A percentile compares a stretch with the other conserved stretches of the same genome.
Conservation (phyloP, 2,888 invertebrate genomes). For the Polyommatus iphigenia region DNA sequence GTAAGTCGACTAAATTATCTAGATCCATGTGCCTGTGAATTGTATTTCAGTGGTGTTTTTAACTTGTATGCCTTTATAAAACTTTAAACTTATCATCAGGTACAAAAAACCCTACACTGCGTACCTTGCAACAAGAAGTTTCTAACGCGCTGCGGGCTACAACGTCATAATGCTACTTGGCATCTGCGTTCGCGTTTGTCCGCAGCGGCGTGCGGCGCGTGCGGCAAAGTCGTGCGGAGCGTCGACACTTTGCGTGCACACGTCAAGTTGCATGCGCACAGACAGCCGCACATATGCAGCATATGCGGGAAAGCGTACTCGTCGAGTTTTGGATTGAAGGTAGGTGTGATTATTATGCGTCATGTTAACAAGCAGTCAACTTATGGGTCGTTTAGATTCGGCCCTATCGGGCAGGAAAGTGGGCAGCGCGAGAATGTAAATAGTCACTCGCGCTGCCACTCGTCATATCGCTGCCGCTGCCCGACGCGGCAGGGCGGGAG, state of each 20-base stretch:
- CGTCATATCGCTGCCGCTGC: too few species aligned
- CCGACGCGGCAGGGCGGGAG: too few species aligned
- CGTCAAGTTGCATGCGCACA: conserved; percentile 54
- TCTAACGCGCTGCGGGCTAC: conserved; percentile 61
- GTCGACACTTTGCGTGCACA: conserved; percentile 60
- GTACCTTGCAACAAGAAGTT: conserved; percentile 63
- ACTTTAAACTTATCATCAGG: conserved; percentile 21
- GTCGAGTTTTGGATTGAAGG: conserved; percentile 56
- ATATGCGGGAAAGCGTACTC: conserved; percentile 66
- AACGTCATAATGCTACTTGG: conserved; percentile 59
- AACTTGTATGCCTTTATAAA: too few species aligned
- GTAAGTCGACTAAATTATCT: too few species aligned
- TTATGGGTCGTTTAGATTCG: too few species aligned
- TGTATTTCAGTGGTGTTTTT: too few species aligned
- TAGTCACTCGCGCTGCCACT: too few species aligned
- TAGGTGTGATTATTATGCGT: conserved; percentile 35
- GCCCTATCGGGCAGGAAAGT: too few species aligned
- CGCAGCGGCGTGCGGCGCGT: conserved; percentile 57
- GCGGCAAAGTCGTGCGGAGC: conserved; percentile 65
- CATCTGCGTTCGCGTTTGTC: conserved; percentile 56
- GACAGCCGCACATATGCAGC: conserved; percentile 60
- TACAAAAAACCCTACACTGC: conserved; percentile 57
- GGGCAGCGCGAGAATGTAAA: too few species aligned
- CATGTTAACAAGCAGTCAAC: too few species aligned
- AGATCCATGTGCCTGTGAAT: too few species aligned